Conservation (phyloP, 2,113 vertebrate species). For the Pangasianodon gigas region DNA sequence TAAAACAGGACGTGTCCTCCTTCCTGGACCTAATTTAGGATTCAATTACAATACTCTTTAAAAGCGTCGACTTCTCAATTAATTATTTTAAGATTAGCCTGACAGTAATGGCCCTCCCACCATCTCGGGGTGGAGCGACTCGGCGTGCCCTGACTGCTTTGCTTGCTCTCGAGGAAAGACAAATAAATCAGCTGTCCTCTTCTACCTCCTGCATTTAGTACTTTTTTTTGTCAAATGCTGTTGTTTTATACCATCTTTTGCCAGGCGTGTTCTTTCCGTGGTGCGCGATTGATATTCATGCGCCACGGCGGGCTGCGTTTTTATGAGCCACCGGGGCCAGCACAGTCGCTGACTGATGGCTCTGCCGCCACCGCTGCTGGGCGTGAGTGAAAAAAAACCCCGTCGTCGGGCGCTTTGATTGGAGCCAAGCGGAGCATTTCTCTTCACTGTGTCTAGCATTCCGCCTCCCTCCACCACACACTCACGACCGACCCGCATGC, state of each 20-base stretch:
- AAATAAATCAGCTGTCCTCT: constrained; percentile 61
- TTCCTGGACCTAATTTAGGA: constrained; percentile 80
- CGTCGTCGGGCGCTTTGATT: constrained; percentile 63
- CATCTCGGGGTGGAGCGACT: constrained; percentile 60
- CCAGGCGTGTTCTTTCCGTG: constrained; percentile 57
- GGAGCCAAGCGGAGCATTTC: constrained; percentile 68
- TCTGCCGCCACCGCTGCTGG: constrained; percentile 64
- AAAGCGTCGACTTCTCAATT: constrained; percentile 79
- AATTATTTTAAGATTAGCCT: constrained; percentile 82
- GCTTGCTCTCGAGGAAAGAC: constrained; percentile 60
- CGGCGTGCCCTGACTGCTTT: constrained; percentile 52
- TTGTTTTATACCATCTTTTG: constrained; percentile 56
- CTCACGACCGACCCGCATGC: constrained; percentile 52
- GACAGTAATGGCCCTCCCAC: constrained; percentile 79
- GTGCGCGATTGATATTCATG: constrained; percentile 62
- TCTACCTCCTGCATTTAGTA: constrained; percentile 48
- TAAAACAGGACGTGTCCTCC: constrained; percentile 79
- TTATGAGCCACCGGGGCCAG: constrained; percentile 70
- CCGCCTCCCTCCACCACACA: constrained; percentile 14
- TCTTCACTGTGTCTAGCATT: constrained; percentile 46
- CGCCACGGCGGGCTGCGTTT: constrained; percentile 55
- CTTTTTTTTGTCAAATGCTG: constrained; percentile 44
- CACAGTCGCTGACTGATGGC: constrained; percentile 70
- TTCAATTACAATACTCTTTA: constrained; percentile 82
- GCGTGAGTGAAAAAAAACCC: constrained; percentile 53